A percentile compares a stretch with the other conserved stretches of the same genome.
Conservation (phyloP, 2,113 vertebrate species). For the Brachyistius frenatus region DNA sequence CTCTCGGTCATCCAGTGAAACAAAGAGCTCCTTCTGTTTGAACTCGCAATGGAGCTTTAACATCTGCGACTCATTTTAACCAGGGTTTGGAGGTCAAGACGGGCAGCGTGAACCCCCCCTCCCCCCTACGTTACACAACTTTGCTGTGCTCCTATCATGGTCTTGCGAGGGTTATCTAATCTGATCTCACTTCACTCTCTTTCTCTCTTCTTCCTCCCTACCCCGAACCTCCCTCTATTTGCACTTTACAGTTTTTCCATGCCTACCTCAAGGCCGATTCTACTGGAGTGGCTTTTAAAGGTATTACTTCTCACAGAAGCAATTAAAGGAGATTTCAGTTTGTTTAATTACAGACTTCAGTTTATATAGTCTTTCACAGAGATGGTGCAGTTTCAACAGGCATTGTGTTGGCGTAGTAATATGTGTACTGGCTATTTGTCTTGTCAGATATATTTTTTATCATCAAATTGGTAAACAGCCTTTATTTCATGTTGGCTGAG, state of each 20-base stretch:
- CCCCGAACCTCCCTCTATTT: conserved; percentile 1
- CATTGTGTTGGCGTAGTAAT: not conserved
- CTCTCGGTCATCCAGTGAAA: conserved; percentile 24
- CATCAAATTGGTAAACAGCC: not conserved
- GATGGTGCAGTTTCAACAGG: not conserved
- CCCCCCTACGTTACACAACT: conserved; percentile 42
- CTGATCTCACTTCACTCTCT: conserved; percentile 12
- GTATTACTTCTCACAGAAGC: conserved; percentile 68
- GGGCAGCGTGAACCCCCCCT: conserved; percentile 2
- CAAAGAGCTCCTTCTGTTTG: conserved; percentile 70
- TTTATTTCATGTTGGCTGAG: not conserved
- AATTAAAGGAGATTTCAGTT: not conserved
- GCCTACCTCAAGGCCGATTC: conserved; percentile 83
- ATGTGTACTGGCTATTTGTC: not conserved
- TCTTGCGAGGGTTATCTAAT: conserved; percentile 29
- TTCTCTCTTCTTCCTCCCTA: not conserved
- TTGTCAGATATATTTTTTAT: not conserved
- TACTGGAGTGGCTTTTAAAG: conserved; percentile 75
- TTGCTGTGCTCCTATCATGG: conserved; percentile 40
- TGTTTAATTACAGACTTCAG: not conserved
- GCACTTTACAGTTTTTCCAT: conserved; percentile 88
- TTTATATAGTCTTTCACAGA: not conserved
- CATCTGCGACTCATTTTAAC: conserved; percentile 76
- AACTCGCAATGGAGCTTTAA: conserved; percentile 54
- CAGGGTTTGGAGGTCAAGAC: conserved; percentile 59